phyloP scores from a whole-genome alignment of 2,113 vertebrate genomes.

The Aegotheles bennettii region DNA sequence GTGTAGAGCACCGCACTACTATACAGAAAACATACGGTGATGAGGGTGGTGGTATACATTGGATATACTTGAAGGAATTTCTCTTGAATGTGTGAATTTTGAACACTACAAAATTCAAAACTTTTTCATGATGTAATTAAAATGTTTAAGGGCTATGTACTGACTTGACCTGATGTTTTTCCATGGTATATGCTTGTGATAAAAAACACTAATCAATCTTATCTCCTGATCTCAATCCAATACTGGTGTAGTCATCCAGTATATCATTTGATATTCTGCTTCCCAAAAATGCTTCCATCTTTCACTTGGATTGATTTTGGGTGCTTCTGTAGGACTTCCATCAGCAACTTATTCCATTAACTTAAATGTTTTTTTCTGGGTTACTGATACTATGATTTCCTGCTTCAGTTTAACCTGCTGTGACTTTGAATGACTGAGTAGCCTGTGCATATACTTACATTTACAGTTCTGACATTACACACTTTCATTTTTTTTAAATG shows the following conservation, averaged over 20 bases:
- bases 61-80: background rate
- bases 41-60: background rate
- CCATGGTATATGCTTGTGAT: background rate
- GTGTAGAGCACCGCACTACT: background rate
- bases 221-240: background rate
- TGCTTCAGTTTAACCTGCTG: background rate
- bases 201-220: background rate
- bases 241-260: background rate
- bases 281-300: background rate
- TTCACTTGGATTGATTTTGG: background rate
- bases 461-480: background rate
- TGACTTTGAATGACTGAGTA: background rate
- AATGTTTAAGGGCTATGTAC: background rate
- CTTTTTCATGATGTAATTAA: background rate
- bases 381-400: background rate
- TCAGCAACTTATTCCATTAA: conserved; percentile 1
- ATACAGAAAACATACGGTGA: background rate
- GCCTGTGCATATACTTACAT: background rate
- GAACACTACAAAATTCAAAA: background rate
- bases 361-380: background rate
- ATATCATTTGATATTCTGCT: background rate
- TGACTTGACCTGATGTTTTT: background rate
- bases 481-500: background rate
- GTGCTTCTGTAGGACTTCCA: background rate
- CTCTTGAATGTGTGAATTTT: background rate